A percentile compares a stretch with the other conserved stretches of the same genome.
phyloP scores from a whole-genome alignment of 37 sponge, comb jelly and placozoan species.

The Beroe forskalii region DNA sequence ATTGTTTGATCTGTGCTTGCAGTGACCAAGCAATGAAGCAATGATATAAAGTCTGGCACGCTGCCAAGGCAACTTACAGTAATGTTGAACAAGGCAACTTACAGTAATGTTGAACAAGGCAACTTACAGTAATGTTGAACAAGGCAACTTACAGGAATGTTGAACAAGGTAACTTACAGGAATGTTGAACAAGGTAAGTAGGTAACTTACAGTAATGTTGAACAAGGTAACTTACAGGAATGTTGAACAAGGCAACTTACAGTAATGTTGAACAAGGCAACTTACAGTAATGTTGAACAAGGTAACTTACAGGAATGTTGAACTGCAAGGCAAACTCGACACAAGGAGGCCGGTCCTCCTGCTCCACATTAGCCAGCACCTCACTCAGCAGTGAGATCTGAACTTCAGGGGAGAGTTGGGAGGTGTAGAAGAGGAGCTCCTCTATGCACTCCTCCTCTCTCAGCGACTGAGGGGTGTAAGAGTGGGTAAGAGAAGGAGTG shows the following conservation, averaged over 20 bases:
- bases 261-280: neutral
- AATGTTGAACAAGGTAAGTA: neutral
- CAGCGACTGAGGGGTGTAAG: neutral
- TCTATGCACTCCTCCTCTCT: neutral
- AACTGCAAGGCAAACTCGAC: neutral
- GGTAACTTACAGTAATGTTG: too few species aligned
- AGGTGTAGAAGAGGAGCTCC: constrained; percentile 17
- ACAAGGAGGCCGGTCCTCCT: constrained; percentile 22
- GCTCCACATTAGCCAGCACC: constrained; percentile 39
- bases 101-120: neutral
- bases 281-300: neutral
- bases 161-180: neutral
- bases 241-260: neutral
- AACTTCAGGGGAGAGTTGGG: constrained; percentile 24
- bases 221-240: neutral
- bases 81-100: neutral
- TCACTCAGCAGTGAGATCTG: constrained; percentile 40
- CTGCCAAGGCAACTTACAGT: neutral
- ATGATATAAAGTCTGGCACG: too few species aligned
- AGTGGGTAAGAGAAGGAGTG: neutral
- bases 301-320: constrained; percentile 15
- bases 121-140: neutral
- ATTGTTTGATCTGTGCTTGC: too few species aligned
- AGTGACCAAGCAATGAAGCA: too few species aligned
- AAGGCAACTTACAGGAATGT: neutral